phyloP scores from a whole-genome alignment of 2,113 vertebrate species.

The Lipotes vexillifer region DNA sequence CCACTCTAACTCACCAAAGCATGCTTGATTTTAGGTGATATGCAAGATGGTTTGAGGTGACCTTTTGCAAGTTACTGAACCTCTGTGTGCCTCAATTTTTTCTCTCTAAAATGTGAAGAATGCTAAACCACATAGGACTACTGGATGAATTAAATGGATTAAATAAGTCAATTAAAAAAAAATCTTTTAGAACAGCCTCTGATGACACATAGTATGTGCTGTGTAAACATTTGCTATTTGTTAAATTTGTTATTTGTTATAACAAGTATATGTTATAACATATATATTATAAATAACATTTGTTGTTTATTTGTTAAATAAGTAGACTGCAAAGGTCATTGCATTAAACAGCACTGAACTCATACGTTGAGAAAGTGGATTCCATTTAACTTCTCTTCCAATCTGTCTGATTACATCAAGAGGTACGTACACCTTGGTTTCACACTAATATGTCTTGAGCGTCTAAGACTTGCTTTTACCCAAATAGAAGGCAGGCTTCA shows the following conservation, averaged over 20 bases:
- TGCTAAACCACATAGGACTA: neutral
- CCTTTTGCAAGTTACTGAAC: neutral
- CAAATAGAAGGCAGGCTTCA: neutral
- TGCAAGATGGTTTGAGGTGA: neutral
- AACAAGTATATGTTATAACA: no score
- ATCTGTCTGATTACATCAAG: neutral
- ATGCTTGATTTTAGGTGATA: neutral
- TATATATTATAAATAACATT: no score
- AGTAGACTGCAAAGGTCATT: constrained; percentile 43
- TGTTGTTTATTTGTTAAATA: constrained; percentile 29
- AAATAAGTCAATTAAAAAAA: neutral
- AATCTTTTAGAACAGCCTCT: constrained; percentile 21
- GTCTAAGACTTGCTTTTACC: neutral
- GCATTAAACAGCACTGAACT: constrained; percentile 23
- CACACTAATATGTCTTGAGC: neutral
- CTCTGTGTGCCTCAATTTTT: neutral
- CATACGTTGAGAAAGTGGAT: neutral
- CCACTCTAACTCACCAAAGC: neutral
- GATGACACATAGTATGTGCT: neutral
- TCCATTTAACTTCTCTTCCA: neutral
- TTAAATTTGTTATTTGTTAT: no score
- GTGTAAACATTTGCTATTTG: constrained; percentile 43
- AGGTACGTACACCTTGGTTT: neutral
- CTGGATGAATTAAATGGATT: neutral
- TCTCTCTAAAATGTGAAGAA: neutral